A percentile compares a stretch with the other conserved stretches of the same genome.
These are phyloP conservation scores for Ganaspis brasiliensis DNA, from an alignment of 2,888 invertebrate species.

Conservation along the genomic window DNA sequence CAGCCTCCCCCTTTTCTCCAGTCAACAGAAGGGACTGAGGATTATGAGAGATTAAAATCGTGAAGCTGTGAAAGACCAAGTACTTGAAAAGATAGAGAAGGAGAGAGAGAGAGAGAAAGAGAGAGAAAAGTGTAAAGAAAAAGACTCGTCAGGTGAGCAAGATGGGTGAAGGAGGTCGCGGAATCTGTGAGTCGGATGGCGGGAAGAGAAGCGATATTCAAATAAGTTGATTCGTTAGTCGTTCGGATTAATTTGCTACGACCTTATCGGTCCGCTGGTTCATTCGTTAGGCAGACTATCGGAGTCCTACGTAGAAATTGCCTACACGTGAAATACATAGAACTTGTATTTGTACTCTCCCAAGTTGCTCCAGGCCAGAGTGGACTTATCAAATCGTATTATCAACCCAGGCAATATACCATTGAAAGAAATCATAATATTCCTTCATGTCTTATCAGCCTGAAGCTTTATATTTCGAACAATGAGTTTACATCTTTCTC, in stretches of 20 bases:
- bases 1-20: slow-evolving; percentile 49
- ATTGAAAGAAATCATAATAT: background rate
- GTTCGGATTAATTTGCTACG: slow-evolving; percentile 75
- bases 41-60: slow-evolving; percentile 74
- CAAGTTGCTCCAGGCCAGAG: background rate
- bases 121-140: slow-evolving; percentile 30
- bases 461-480: background rate
- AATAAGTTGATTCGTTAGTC: slow-evolving; percentile 77
- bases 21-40: slow-evolving; percentile 62
- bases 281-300: slow-evolving; percentile 72
- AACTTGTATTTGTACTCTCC: slow-evolving; percentile 19
- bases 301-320: slow-evolving; percentile 26
- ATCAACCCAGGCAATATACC: slow-evolving; percentile 1
- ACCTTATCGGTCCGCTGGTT: slow-evolving; percentile 69
- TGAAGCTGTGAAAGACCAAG: slow-evolving; percentile 49
- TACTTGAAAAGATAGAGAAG: background rate
- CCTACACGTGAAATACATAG: background rate
- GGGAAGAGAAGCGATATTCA: slow-evolving; percentile 64
- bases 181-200: background rate
- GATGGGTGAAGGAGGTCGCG: background rate
- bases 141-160: slow-evolving; percentile 6
- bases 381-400: slow-evolving; percentile 20
- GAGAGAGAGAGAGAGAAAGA: slow-evolving; percentile 37
- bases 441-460: background rate
- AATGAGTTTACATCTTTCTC: background rate